Percentiles rank a stretch among this genome's conserved stretches.
Evolutionary conservation across 2,888 invertebrate species (phyloP).

Genomic region (Cosmorhoe ocellata): DNA sequence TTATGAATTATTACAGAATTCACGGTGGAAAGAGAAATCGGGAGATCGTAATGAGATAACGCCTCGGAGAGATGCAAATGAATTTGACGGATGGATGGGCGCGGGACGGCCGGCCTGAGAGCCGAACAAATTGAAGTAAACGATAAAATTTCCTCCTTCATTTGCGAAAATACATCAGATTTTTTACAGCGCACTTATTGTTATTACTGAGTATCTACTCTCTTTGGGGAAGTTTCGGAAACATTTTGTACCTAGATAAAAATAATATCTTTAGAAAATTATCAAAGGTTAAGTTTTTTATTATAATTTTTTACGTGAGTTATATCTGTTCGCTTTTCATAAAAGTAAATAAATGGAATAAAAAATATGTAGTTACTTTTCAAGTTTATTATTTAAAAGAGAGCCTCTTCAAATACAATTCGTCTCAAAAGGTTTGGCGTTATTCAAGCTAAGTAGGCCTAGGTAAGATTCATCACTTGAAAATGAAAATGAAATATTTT

Average conservation of each 20-base stretch:
- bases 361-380: too few relatives aligned
- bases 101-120: constrained; percentile 41
- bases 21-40: constrained; percentile 48
- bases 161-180: constrained; percentile 50
- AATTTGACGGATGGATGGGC: constrained; percentile 56
- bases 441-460: not conserved
- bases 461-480: constrained; percentile 4
- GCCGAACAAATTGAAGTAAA: constrained; percentile 60
- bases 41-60: constrained; percentile 68
- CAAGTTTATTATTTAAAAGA: too few relatives aligned
- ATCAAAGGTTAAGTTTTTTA: too few relatives aligned
- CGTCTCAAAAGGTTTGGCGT: not conserved
- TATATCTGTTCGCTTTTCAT: not conserved
- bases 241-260: constrained; percentile 11
- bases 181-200: constrained; percentile 26
- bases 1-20: constrained; percentile 55
- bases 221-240: constrained; percentile 7
- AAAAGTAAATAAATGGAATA: too few relatives aligned
- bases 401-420: not conserved
- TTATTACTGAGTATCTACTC: constrained; percentile 20
- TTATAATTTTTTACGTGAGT: constrained; percentile 11
- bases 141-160: constrained; percentile 56
- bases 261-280: too few relatives aligned
- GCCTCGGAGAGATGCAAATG: constrained; percentile 68
- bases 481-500: constrained; percentile 13